Conservation (phyloP, 1,140 invertebrate genomes). For the Cryptotermes secundus region DNA sequence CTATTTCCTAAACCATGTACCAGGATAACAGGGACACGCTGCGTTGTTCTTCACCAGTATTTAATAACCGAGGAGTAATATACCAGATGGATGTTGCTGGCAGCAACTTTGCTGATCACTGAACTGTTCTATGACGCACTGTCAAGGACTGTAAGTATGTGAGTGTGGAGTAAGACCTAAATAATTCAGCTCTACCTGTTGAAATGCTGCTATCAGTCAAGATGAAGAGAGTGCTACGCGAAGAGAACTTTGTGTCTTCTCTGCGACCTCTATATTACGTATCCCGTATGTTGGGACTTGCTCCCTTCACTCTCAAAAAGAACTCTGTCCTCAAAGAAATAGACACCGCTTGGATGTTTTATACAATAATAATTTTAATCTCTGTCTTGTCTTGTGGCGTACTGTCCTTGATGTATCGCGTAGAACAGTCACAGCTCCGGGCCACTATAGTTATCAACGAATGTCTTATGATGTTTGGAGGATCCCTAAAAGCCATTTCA, state of each 20-base stretch:
- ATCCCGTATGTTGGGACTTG: not conserved
- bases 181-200: no score
- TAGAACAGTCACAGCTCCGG: not conserved
- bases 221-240: not conserved
- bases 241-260: not conserved
- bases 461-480: not conserved
- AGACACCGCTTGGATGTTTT: not conserved
- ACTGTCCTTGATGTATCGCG: not conserved
- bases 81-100: no score
- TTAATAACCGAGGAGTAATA: no score
- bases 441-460: not conserved
- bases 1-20: no score
- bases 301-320: not conserved
- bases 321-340: not conserved
- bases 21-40: no score
- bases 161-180: no score
- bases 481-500: not conserved
- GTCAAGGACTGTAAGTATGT: no score
- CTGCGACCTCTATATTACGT: not conserved
- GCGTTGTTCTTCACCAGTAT: no score
- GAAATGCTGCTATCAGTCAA: no score
- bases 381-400: not conserved
- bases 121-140: no score
- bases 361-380: not conserved
- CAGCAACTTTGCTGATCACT: no score